Percentiles rank a stretch among this genome's conserved stretches.
Conservation (phyloP, 2,113 vertebrate species). For the Meriones unguiculatus region DNA sequence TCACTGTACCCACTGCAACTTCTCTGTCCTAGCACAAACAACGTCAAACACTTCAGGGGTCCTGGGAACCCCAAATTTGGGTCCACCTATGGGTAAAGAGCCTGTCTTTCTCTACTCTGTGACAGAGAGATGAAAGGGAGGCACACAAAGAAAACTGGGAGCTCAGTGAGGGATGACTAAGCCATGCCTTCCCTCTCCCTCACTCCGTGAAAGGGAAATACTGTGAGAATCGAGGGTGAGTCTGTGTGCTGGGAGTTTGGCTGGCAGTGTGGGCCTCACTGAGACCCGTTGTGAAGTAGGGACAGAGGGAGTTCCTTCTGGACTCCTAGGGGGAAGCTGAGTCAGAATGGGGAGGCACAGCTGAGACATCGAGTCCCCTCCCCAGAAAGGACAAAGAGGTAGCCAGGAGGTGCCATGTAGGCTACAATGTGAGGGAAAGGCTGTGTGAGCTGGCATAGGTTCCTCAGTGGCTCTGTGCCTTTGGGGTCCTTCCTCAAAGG, state of each 20-base stretch:
- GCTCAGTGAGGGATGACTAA: not conserved
- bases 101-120: not conserved
- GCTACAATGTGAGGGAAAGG: not conserved
- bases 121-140: not conserved
- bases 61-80: not conserved
- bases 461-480: not conserved
- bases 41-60: not conserved
- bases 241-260: not conserved
- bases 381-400: not conserved
- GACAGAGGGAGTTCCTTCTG: not conserved
- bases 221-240: not conserved
- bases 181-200: not conserved
- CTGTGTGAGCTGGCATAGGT: not conserved
- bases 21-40: not conserved
- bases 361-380: no score
- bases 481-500: not conserved
- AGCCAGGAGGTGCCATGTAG: not conserved
- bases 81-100: not conserved
- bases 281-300: not conserved
- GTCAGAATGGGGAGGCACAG: not conserved
- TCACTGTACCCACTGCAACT: not conserved
- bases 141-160: not conserved
- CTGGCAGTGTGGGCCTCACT: no score
- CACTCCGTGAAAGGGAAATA: not conserved
- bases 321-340: not conserved